Conservation (phyloP, 2,113 vertebrate genomes). For the Lophotis ruficrista region DNA sequence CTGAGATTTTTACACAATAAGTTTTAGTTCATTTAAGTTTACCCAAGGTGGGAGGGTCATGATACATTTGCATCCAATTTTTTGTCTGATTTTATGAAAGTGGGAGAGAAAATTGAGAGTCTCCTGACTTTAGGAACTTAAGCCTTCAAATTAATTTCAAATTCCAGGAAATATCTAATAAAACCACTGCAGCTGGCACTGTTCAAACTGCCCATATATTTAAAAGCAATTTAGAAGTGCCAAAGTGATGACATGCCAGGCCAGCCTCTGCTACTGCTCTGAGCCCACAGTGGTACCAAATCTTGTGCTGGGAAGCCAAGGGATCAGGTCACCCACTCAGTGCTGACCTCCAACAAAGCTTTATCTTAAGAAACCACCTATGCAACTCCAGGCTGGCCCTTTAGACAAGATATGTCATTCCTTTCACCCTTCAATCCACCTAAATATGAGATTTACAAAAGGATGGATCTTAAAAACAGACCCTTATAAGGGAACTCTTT, state of each 20-base stretch:
- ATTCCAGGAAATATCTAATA: conserved; percentile 55
- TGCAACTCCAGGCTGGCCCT: neutral
- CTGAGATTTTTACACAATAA: neutral
- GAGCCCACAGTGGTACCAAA: neutral
- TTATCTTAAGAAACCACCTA: neutral
- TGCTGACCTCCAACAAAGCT: neutral
- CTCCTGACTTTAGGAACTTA: neutral
- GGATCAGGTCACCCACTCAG: neutral
- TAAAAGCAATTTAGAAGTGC: neutral
- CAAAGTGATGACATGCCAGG: neutral
- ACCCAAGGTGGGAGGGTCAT: neutral
- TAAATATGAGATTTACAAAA: neutral
- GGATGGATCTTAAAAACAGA: neutral
- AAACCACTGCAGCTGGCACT: conserved; percentile 4
- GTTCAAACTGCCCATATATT: conserved; percentile 8
- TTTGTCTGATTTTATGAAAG: neutral
- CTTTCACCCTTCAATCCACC: neutral
- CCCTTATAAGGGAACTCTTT: accelerated
- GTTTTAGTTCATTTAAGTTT: neutral
- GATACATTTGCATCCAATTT: neutral
- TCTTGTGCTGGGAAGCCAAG: neutral
- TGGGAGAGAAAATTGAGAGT: neutral
- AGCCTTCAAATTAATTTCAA: conserved; percentile 23
- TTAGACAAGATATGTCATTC: neutral
- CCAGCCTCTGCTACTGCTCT: neutral